Conservation (phyloP, 2,888 invertebrate species). For the Parascotia fuliginaria region DNA sequence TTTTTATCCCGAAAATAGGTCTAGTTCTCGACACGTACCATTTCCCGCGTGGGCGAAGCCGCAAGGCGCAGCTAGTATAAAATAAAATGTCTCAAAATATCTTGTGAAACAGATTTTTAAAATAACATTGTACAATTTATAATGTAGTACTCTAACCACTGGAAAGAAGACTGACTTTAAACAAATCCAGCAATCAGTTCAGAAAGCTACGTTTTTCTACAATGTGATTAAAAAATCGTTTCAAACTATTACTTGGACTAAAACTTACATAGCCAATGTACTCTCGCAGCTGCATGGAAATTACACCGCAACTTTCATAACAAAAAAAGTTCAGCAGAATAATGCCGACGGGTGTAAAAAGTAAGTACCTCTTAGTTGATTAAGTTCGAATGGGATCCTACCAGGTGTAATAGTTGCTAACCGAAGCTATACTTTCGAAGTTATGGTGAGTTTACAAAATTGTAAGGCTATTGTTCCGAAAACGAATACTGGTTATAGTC, state of each 20-base stretch:
- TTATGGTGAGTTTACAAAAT: too few species aligned
- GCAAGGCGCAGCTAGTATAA: too few species aligned
- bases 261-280: neutral
- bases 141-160: too few species aligned
- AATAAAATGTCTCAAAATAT: too few species aligned
- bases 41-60: too few species aligned
- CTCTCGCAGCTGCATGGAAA: neutral
- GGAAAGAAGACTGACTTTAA: too few species aligned
- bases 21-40: too few species aligned
- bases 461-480: neutral
- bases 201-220: neutral
- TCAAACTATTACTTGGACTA: neutral
- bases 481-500: too few species aligned
- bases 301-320: neutral
- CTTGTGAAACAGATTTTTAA: too few species aligned
- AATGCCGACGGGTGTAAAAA: slow-evolving; percentile 4
- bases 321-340: slow-evolving; percentile 6
- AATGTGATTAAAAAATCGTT: neutral
- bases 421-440: neutral
- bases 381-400: slow-evolving; percentile 2
- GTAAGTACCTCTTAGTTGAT: slow-evolving; percentile 11
- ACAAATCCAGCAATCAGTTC: too few species aligned
- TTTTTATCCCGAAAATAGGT: too few species aligned
- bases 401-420: neutral
- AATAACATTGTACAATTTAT: too few species aligned